These are phyloP conservation scores for Ceratosolen fusciceps DNA, from an alignment of 1,140 invertebrate species.

Conservation along the genomic window DNA sequence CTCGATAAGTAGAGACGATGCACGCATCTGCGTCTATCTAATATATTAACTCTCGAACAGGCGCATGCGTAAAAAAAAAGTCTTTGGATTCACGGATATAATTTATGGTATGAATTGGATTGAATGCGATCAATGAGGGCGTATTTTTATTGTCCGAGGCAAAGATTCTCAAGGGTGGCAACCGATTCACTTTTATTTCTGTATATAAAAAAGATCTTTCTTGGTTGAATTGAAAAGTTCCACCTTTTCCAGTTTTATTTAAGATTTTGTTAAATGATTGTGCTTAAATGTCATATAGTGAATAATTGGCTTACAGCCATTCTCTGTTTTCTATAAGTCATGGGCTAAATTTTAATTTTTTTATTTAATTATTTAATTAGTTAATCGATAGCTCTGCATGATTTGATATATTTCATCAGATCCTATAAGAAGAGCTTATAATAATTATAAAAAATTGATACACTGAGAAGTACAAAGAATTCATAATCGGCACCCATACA, in stretches of 20 bases:
- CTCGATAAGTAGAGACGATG: not conserved
- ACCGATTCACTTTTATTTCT: conserved; percentile 5
- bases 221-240: conserved; percentile 1
- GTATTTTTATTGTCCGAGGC: not conserved
- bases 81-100: conserved; percentile 16
- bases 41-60: not conserved
- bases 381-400: too few species aligned
- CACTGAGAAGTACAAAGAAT: too few species aligned
- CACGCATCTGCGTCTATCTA: not conserved
- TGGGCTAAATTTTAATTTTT: too few species aligned
- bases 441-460: too few species aligned
- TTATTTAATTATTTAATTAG: too few species aligned
- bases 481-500: too few species aligned
- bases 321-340: too few species aligned
- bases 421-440: too few species aligned
- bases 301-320: conserved; percentile 24
- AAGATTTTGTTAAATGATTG: not conserved
- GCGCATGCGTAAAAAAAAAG: not conserved
- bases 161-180: conserved; percentile 36
- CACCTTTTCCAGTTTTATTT: not conserved
- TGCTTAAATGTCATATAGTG: not conserved
- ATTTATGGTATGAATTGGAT: conserved; percentile 36
- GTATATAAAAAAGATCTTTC: not conserved
- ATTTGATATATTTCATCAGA: too few species aligned
- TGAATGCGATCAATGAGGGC: conserved; percentile 35